A percentile compares a stretch with the other conserved stretches of the same genome.
These are phyloP conservation scores for Cheilosia variabilis DNA, from an alignment of 2,888 invertebrate genomes.

Conservation along the genomic window DNA sequence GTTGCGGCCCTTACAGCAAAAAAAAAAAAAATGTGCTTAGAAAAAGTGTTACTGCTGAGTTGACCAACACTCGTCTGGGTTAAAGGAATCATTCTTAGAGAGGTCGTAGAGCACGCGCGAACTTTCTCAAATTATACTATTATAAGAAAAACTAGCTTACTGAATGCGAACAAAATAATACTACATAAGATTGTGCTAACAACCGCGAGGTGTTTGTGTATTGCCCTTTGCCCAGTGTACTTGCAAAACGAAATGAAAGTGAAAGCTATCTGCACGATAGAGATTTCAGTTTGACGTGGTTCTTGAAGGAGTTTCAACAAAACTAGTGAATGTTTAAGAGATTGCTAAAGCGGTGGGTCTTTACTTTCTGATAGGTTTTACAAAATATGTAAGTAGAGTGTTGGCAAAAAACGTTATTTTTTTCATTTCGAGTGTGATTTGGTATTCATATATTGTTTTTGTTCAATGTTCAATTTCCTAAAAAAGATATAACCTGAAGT, in stretches of 20 bases:
- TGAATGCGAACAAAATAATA: constrained; percentile 36
- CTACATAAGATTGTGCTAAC: constrained; percentile 20
- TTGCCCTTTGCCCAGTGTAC: constrained; percentile 31
- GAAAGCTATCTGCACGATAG: constrained; percentile 20
- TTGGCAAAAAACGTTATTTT: neutral
- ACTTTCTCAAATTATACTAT: constrained; percentile 38
- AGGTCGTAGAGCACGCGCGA: constrained; percentile 66
- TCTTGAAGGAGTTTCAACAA: constrained; percentile 25
- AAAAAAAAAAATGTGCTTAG: constrained; percentile 18
- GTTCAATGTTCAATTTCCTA: too few species aligned
- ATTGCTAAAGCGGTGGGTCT: constrained; percentile 24
- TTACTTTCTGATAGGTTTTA: constrained; percentile 1
- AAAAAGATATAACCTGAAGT: too few species aligned
- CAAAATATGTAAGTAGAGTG: constrained; percentile 41
- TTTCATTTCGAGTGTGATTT: neutral
- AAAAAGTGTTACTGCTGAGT: constrained; percentile 56
- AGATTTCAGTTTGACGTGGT: constrained; percentile 51
- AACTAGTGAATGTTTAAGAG: constrained; percentile 46
- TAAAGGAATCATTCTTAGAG: constrained; percentile 11
- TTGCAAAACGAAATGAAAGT: constrained; percentile 37
- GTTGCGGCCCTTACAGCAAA: constrained; percentile 37
- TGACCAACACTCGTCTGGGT: constrained; percentile 61
- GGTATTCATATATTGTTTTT: neutral
- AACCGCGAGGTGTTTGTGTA: constrained; percentile 28
- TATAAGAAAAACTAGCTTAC: constrained; percentile 32